Conservation (phyloP, 2,888 invertebrate genomes). For the Athetis lepigone region DNA sequence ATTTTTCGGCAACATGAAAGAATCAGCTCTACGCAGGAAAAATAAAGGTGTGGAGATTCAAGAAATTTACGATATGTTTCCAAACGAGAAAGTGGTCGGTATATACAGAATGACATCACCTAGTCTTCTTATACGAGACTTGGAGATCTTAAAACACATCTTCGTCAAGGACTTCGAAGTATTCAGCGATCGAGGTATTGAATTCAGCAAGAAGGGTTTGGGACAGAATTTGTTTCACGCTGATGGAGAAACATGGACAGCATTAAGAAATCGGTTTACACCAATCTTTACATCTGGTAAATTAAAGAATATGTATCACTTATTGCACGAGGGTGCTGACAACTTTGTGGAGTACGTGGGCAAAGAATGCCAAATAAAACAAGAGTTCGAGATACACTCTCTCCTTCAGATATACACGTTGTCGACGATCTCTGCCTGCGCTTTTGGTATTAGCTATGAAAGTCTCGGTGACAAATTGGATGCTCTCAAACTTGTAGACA, state of each 20-base stretch:
- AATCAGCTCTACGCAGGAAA: slow-evolving; percentile 64
- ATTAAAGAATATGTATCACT: slow-evolving; percentile 76
- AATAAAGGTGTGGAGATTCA: slow-evolving; percentile 61
- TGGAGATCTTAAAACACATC: slow-evolving; percentile 75
- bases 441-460: slow-evolving; percentile 73
- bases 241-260: slow-evolving; percentile 74
- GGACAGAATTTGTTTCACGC: slow-evolving; percentile 76
- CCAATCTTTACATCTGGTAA: slow-evolving; percentile 79
- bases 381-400: slow-evolving; percentile 65
- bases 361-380: slow-evolving; percentile 35
- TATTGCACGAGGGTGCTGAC: slow-evolving; percentile 70
- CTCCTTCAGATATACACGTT: slow-evolving; percentile 71
- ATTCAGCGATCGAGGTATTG: slow-evolving; percentile 75
- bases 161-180: slow-evolving; percentile 77
- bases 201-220: slow-evolving; percentile 71
- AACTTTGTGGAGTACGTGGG: slow-evolving; percentile 65
- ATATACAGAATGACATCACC: slow-evolving; percentile 76
- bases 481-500: slow-evolving; percentile 52
- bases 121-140: slow-evolving; percentile 71
- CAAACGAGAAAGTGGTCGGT: slow-evolving; percentile 78
- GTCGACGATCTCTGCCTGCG: slow-evolving; percentile 70
- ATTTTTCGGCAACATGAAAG: slow-evolving; percentile 73
- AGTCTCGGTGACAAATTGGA: slow-evolving; percentile 55
- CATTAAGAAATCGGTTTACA: slow-evolving; percentile 71
- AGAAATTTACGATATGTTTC: slow-evolving; percentile 71